Evolutionary conservation across 2,888 invertebrate species (phyloP).

Genomic region (Ormia ochracea): DNA sequence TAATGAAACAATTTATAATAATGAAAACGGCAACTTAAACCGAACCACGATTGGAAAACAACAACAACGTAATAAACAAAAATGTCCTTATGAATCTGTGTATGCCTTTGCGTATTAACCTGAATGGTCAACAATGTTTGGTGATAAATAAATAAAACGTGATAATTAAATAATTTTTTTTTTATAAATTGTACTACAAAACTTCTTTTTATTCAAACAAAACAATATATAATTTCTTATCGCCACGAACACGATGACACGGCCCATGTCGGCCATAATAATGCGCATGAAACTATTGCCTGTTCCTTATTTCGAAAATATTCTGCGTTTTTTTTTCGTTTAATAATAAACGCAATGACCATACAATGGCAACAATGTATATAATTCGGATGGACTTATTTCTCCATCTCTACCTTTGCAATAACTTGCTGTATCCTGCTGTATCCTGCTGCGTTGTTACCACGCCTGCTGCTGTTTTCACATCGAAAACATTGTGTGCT

Average conservation of each 20-base stretch:
- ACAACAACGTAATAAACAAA: constrained; percentile 13
- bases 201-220: constrained; percentile 4
- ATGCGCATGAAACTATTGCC: constrained; percentile 21
- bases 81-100: background rate
- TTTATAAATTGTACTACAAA: constrained; percentile 10
- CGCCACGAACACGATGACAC: background rate
- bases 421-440: constrained; percentile 35
- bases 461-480: constrained; percentile 47
- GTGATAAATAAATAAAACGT: constrained; percentile 9
- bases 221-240: background rate
- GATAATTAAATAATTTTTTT: constrained; percentile 7
- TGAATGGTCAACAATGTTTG: background rate
- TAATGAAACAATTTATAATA: constrained; percentile 31
- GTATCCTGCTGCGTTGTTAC: constrained; percentile 34
- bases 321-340: background rate
- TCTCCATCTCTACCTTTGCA: constrained; percentile 7
- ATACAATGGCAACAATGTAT: constrained; percentile 34
- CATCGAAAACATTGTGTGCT: constrained; percentile 27
- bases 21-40: constrained; percentile 28
- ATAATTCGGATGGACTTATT: constrained; percentile 12
- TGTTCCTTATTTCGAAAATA: background rate
- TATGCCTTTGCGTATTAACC: constrained; percentile 3
- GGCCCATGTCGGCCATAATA: constrained; percentile 15
- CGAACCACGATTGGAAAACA: constrained; percentile 33
- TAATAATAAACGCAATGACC: constrained; percentile 40